phyloP scores from a whole-genome alignment of 2,113 vertebrate species.

The Oryzias melastigma region DNA sequence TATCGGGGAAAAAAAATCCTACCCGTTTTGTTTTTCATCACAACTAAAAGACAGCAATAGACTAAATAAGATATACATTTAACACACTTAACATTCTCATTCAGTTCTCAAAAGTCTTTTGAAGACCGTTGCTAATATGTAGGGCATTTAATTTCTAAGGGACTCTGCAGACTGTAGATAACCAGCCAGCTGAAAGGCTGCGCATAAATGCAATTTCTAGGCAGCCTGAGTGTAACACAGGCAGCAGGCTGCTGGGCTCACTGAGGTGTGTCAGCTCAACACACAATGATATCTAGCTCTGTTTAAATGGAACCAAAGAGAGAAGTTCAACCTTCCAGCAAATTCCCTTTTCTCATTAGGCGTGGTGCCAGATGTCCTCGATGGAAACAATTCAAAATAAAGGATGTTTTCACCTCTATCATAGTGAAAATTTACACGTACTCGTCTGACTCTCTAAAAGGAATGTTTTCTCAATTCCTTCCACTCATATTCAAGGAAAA shows the following conservation, averaged over 20 bases:
- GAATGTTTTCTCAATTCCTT: not conserved
- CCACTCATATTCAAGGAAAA: not conserved
- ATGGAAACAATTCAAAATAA: slow-evolving; percentile 12
- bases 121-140: slow-evolving; percentile 18
- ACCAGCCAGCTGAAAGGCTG: slow-evolving; percentile 25
- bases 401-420: not conserved
- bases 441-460: not conserved
- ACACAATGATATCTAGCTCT: slow-evolving; percentile 36
- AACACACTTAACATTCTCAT: slow-evolving; percentile 8
- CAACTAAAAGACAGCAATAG: not conserved
- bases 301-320: slow-evolving; percentile 26
- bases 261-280: slow-evolving; percentile 51
- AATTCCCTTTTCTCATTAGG: slow-evolving; percentile 17
- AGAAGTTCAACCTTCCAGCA: slow-evolving; percentile 10
- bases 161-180: slow-evolving; percentile 46
- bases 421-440: not conserved
- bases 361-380: not conserved
- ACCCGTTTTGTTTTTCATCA: not conserved
- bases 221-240: slow-evolving; percentile 33
- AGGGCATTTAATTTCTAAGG: slow-evolving; percentile 3
- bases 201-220: slow-evolving; percentile 26
- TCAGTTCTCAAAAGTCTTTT: slow-evolving; percentile 12
- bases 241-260: slow-evolving; percentile 43
- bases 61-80: slow-evolving; percentile 8
- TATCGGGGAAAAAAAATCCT: slow-evolving; percentile 25